phyloP scores from a whole-genome alignment of 1,140 invertebrate species.

The Cherax quadricarinatus region DNA sequence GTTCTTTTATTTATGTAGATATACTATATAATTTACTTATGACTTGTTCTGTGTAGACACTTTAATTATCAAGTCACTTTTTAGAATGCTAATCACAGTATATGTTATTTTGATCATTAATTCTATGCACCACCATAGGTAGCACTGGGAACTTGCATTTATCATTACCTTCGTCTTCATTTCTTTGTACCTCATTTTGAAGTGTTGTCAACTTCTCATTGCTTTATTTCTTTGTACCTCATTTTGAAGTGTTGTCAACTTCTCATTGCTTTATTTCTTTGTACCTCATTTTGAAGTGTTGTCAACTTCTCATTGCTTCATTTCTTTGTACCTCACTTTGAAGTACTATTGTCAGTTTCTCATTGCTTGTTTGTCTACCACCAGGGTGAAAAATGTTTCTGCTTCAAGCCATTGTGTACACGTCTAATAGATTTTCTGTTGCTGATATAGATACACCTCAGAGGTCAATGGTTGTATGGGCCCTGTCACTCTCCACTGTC shows the following conservation, averaged over 20 bases:
- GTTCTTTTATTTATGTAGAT: neutral
- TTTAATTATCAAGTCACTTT: neutral
- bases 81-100: neutral
- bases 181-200: neutral
- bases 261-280: neutral
- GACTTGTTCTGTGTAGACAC: slow-evolving; percentile 6
- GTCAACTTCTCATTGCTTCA: neutral
- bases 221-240: neutral
- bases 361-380: neutral
- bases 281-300: neutral
- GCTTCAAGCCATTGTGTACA: neutral
- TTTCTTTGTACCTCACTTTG: slow-evolving; percentile 8
- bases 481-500: neutral
- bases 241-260: neutral
- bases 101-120: neutral
- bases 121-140: neutral
- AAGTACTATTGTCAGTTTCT: neutral
- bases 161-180: neutral
- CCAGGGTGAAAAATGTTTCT: no score
- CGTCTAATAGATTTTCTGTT: neutral
- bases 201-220: neutral
- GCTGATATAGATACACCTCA: slow-evolving; percentile 12
- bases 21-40: neutral
- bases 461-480: neutral
- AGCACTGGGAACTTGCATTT: neutral